Evolutionary conservation across 1,140 invertebrate species (phyloP).

Genomic region (Monochamus saltuarius): DNA sequence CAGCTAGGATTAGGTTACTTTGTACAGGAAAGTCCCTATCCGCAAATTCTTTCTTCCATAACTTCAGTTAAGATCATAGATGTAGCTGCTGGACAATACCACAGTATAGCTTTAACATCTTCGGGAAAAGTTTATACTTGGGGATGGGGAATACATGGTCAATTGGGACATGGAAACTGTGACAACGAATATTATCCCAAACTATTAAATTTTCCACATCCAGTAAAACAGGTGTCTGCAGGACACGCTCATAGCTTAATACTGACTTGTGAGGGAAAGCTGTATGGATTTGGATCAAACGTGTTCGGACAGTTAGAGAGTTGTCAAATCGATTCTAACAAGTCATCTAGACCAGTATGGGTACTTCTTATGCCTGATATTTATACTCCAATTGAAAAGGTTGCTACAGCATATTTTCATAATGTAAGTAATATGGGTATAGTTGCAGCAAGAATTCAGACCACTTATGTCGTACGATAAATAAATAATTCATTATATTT

Average conservation of each 20-base stretch:
- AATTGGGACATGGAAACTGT: slow-evolving; percentile 74
- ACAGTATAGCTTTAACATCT: slow-evolving; percentile 70
- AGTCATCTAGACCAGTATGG: slow-evolving; percentile 62
- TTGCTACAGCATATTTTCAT: slow-evolving; percentile 79
- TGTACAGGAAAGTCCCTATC: slow-evolving; percentile 65
- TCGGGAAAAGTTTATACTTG: slow-evolving; percentile 69
- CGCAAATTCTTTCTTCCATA: slow-evolving; percentile 66
- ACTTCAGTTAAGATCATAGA: slow-evolving; percentile 63
- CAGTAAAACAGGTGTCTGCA: slow-evolving; percentile 56
- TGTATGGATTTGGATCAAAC: slow-evolving; percentile 77
- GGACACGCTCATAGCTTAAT: slow-evolving; percentile 77
- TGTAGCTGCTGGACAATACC: slow-evolving; percentile 77
- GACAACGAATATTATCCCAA: slow-evolving; percentile 66
- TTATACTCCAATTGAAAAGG: slow-evolving; percentile 61
- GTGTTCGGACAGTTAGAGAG: slow-evolving; percentile 77
- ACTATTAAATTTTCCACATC: slow-evolving; percentile 41
- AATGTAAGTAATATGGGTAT: slow-evolving; percentile 70
- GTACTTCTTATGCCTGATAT: slow-evolving; percentile 59
- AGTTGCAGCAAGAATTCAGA: too few species aligned
- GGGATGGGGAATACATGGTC: slow-evolving; percentile 84
- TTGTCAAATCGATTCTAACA: slow-evolving; percentile 58
- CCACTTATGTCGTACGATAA: too few species aligned
- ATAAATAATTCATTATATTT: too few species aligned
- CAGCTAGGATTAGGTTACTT: slow-evolving; percentile 72
- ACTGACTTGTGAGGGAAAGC: slow-evolving; percentile 63